Conservation (phyloP, 2,113 vertebrate genomes). For the Isichthys henryi region DNA sequence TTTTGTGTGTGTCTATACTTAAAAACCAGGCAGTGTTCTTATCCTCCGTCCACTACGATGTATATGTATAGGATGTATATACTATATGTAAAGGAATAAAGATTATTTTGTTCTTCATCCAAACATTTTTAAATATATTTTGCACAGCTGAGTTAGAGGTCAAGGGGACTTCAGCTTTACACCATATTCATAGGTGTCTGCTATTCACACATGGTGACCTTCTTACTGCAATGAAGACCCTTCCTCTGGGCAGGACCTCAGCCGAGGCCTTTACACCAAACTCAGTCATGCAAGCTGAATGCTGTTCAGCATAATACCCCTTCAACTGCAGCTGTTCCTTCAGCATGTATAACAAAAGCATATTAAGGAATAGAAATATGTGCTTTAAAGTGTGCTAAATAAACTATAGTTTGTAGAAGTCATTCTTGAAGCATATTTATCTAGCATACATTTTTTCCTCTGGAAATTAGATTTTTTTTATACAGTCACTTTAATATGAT, state of each 20-base stretch:
- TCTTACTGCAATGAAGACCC: background rate
- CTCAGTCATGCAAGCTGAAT: background rate
- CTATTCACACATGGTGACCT: background rate
- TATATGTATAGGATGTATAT: background rate
- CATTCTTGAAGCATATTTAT: background rate
- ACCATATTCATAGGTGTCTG: background rate
- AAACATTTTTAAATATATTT: background rate
- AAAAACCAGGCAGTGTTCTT: background rate
- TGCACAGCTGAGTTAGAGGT: background rate
- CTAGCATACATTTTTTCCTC: background rate
- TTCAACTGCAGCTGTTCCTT: background rate
- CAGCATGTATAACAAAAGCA: background rate
- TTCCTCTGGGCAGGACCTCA: background rate
- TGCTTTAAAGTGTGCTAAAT: background rate
- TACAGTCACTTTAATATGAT: background rate
- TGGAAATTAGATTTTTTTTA: background rate
- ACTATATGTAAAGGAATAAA: background rate
- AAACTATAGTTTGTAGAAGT: background rate
- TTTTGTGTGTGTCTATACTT: background rate
- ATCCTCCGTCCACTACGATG: background rate
- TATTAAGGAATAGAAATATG: background rate
- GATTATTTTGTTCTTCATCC: background rate
- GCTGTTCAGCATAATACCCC: background rate
- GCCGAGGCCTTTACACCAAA: background rate
- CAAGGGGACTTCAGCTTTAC: background rate